phyloP scores from a whole-genome alignment of 1,140 invertebrate genomes.

The Drosophila aff. region DNA sequence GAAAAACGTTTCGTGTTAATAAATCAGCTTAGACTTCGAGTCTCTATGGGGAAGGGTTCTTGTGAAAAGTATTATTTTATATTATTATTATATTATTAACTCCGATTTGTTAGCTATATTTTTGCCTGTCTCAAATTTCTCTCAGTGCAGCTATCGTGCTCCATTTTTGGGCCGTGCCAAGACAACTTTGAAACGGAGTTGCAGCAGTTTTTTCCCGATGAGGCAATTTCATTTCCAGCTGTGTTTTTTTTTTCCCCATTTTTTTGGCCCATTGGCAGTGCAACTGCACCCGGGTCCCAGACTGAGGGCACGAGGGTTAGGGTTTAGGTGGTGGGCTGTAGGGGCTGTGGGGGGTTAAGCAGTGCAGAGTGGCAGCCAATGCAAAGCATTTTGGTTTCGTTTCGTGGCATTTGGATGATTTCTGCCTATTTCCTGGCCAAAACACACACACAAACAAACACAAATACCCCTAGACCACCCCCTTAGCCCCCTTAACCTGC shows the following conservation, averaged over 20 bases:
- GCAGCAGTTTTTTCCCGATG: conserved; percentile 42
- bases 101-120: neutral
- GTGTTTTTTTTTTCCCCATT: neutral
- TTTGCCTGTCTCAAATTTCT: neutral
- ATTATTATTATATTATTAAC: too few relatives aligned
- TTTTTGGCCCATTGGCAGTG: conserved; percentile 28
- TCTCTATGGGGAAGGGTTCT: neutral
- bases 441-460: conserved; percentile 4
- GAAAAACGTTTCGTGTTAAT: neutral
- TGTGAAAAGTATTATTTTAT: neutral
- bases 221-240: conserved; percentile 54
- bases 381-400: conserved; percentile 65
- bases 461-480: neutral
- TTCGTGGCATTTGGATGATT: conserved; percentile 79
- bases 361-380: neutral
- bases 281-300: conserved; percentile 40
- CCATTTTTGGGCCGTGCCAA: conserved; percentile 69
- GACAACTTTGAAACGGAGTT: conserved; percentile 63
- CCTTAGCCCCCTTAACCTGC: conserved; percentile 4
- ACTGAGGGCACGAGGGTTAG: neutral
- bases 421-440: conserved; percentile 72
- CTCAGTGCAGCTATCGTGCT: conserved; percentile 39
- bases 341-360: conserved; percentile 1
- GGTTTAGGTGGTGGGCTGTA: neutral
- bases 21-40: neutral